Evolutionary conservation across 1,140 invertebrate species (phyloP), one percentile per base, ranked within the genome.

Genomic region (Bombus superbus): DNA sequence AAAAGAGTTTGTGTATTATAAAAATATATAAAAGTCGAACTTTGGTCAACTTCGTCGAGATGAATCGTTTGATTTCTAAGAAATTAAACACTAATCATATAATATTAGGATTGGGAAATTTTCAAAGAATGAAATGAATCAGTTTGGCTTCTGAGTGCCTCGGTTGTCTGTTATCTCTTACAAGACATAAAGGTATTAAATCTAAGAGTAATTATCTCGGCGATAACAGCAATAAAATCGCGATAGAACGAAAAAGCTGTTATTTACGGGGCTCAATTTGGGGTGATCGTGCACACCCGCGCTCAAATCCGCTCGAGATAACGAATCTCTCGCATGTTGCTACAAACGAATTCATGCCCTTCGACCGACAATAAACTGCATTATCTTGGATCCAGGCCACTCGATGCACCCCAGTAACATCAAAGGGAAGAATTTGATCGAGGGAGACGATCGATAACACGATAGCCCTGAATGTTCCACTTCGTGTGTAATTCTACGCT

Each of bases 231-330:
- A 81, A 62, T 40, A 35, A 68, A 83, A 76, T 76, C 47, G 73
- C 42, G 40, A 75, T 18, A 25, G 32, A 76, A 76, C 28, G n/a
- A 6, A 44, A 75, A 40, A 75, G 11, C 28, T 64, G 3, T 3
- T 18, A 42, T 78, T 83, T 11, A 57, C 35, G 28, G 28, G 42
- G 28, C 75, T 80, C 75, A 79, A 53, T 72, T 80, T 47, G 40
- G 72, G 38, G 75, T 79, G 73, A 88, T 90, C 79, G 77, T 88
- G 78, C 66, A 64, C 84, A 80, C 76, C 88, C 86, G 85, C 85
- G 82, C 86, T 91, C 85, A 91, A 93, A 89, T 90, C 85, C 83
- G 84, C 91, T 91, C 87, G 79, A 91, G 92, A 93, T 92, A 92
- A 93, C 89, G 87, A 86, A 86, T 86, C 83, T 83, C 66, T 81